Percentiles rank a stretch among this genome's conserved stretches.
Conservation (phyloP, 2,113 vertebrate genomes). For the Tetraodon nigroviridis region DNA sequence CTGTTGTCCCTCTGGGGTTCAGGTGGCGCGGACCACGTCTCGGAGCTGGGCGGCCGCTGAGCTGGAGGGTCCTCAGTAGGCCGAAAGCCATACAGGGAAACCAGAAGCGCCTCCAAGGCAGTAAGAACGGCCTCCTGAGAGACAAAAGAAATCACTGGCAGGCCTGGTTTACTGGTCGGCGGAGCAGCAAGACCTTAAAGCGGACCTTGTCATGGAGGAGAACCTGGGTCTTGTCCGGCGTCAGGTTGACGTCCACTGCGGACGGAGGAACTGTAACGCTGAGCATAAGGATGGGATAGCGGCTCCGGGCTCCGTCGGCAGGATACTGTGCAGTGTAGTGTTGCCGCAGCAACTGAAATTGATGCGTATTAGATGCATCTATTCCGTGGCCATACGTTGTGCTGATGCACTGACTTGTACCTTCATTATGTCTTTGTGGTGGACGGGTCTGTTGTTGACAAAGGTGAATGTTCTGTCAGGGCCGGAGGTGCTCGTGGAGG, state of each 20-base stretch:
- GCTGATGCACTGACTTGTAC: conserved; percentile 53
- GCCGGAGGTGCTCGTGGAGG: conserved; percentile 79
- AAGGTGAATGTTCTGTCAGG: conserved; percentile 88
- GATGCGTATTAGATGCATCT: background rate
- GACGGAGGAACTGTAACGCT: conserved; percentile 82
- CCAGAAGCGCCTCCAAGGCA: conserved; percentile 86
- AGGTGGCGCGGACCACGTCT: conserved; percentile 24
- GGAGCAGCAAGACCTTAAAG: too few species aligned
- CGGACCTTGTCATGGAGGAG: conserved; percentile 90
- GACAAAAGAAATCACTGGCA: background rate
- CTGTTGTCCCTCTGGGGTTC: background rate
- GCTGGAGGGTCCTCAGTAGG: conserved; percentile 56
- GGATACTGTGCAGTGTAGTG: conserved; percentile 76
- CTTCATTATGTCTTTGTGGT: conserved; percentile 93
- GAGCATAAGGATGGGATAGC: conserved; percentile 84
- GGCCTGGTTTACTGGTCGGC: background rate
- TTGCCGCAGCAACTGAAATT: conserved; percentile 80
- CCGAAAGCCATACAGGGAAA: conserved; percentile 81
- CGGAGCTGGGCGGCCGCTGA: conserved; percentile 61
- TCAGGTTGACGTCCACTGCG: conserved; percentile 89
- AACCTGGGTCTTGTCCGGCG: conserved; percentile 92
- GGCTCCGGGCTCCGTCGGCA: conserved; percentile 72
- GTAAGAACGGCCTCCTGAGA: conserved; percentile 82
- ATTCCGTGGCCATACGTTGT: too few species aligned
- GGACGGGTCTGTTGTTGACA: conserved; percentile 86